Conservation (phyloP, 1,140 invertebrate genomes). For the Doryteuthis pealeii region DNA sequence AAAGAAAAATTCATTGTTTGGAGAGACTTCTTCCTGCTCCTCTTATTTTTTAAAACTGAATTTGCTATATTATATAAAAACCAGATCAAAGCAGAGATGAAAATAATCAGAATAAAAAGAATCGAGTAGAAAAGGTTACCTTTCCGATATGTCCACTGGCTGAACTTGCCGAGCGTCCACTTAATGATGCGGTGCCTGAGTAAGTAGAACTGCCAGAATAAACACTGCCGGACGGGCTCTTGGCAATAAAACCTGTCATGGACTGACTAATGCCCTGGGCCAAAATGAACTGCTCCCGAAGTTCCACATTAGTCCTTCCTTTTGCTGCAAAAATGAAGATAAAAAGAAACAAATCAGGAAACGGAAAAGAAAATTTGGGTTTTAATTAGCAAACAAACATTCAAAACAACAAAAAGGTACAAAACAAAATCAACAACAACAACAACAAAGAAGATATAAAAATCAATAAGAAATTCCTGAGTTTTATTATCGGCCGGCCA, state of each 20-base stretch:
- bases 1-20: no score
- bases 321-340: slow-evolving; percentile 75
- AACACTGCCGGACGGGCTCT: slow-evolving; percentile 57
- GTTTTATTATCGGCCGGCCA: no score
- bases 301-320: slow-evolving; percentile 98
- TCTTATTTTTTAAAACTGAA: no score
- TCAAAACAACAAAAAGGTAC: neutral
- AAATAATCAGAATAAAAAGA: neutral
- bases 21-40: no score
- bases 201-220: slow-evolving; percentile 49
- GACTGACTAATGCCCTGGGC: slow-evolving; percentile 96
- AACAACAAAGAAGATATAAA: no score
- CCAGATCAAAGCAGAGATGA: no score
- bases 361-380: neutral
- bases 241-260: slow-evolving; percentile 93
- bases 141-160: slow-evolving; percentile 51
- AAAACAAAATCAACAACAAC: no score
- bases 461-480: no score
- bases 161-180: slow-evolving; percentile 41
- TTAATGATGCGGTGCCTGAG: slow-evolving; percentile 42
- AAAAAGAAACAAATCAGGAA: neutral
- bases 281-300: slow-evolving; percentile 97
- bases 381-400: neutral
- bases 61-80: no score
- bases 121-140: slow-evolving; percentile 40